Percentiles rank a stretch among this genome's conserved stretches.
phyloP scores from a whole-genome alignment of 2,888 invertebrate genomes.

The Spicauda simplicius region DNA sequence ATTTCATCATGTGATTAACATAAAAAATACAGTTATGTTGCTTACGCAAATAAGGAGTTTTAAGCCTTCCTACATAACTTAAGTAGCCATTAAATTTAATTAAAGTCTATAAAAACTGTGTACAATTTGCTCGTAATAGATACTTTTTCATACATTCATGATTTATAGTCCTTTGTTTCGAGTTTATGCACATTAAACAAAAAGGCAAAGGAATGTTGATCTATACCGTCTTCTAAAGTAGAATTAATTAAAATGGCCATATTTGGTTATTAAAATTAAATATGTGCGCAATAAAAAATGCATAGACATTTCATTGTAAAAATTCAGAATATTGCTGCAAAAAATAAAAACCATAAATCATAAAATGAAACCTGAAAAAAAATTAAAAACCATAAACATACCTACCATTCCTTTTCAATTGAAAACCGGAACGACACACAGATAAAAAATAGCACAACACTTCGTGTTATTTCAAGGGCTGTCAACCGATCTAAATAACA shows the following conservation, averaged over 20 bases:
- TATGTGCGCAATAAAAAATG: too few species aligned
- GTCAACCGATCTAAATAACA: constrained; percentile 51
- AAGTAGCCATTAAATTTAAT: too few species aligned
- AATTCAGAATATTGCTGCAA: neutral
- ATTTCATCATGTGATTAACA: too few species aligned
- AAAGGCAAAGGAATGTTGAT: neutral
- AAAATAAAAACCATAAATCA: neutral
- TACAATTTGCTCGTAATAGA: neutral
- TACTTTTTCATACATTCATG: neutral
- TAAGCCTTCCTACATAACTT: too few species aligned
- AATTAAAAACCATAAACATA: constrained; percentile 23
- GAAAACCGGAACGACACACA: constrained; percentile 54
- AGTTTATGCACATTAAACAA: neutral
- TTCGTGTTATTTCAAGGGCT: constrained; percentile 52
- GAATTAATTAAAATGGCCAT: neutral
- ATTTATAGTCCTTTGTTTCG: neutral
- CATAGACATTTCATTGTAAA: too few species aligned
- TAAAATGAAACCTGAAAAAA: constrained; percentile 7
- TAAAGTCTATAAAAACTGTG: too few species aligned
- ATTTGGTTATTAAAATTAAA: neutral
- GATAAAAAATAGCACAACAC: constrained; percentile 56
- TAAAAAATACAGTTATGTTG: too few species aligned
- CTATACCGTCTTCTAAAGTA: neutral
- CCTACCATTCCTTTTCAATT: constrained; percentile 50
- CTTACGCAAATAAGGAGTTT: too few species aligned